Base-by-base conservation (phyloP, 2,113 vertebrate genomes). In the Phalacrocorax brasilianus region DNA sequence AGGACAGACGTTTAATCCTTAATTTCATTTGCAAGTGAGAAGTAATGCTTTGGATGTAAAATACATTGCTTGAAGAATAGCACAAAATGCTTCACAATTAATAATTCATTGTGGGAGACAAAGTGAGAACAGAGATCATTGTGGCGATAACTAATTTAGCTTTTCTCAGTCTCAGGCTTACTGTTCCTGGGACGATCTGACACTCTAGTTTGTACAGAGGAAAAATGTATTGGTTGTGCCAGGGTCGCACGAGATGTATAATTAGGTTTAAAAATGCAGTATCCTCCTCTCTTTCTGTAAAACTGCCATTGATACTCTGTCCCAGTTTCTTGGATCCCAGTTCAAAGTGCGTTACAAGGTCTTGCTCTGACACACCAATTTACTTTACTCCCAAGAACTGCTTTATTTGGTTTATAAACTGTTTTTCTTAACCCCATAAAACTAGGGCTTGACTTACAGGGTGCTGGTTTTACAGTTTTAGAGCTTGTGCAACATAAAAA, bases 401-500 rank as follows among this genome's bases (percentile, higher is more conserved):
- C 81, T 96, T 96, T 87, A 74, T 76, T 92, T 7, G 45, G 66
- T 88, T 97, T 94, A 88, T 94, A 81, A 84, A 63, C 71, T 80
- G 45, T 42, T 87, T 90, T 90, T 81, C 27, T 52, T 70, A 50
- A 47, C 80, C 76, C 49, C 77, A 87, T 78, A 88, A 95, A 96
- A 81, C 67, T 76, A 50, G 63, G 61, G 71, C 74, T 97, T 96
- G 91, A 84, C 91, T 97, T 95, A 71, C 23, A 92, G 81, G 93
- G 71, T 85, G 56, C 88, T 63, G 16, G n/a, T 76, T 97, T 94
- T 53, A 85, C 84, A 89, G 40, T 84, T 96, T 84, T 53, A 81
- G 89, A 95, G 82, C 95, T 95, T 94, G 85, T 85, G 92, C 84
- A 89, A 74, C 52, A 28, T 88, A 70, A 94, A 91, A 94, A 96